A percentile compares a stretch with the other conserved stretches of the same genome.
Evolutionary conservation across 2,888 invertebrate species (phyloP).

Genomic region (Druceiella hillmani): DNA sequence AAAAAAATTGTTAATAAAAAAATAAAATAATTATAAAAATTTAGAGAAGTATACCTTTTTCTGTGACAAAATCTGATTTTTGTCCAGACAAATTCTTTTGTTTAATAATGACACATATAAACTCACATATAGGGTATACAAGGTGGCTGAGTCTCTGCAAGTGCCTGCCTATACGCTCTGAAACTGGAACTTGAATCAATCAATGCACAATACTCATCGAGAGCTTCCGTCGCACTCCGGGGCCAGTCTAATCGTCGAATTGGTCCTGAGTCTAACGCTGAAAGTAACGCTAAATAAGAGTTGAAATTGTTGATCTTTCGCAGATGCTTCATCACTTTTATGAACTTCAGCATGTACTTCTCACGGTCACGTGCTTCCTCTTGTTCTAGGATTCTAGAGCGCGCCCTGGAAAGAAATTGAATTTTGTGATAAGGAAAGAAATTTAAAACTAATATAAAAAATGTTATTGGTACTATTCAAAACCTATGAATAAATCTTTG

Average conservation of each 20-base stretch:
- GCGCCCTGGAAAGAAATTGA: conserved; percentile 52
- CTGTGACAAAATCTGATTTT: too few species aligned
- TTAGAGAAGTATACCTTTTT: too few species aligned
- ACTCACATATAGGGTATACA: conserved; percentile 99
- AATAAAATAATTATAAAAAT: too few species aligned
- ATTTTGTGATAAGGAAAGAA: too few species aligned
- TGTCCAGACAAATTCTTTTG: too few species aligned
- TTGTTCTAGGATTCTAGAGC: conserved; percentile 88
- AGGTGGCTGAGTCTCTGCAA: conserved; percentile 93
- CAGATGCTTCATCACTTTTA: conserved; percentile 97
- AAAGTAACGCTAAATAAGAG: conserved; percentile 93
- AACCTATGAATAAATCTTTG: too few species aligned
- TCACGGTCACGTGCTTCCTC: conserved; percentile 93
- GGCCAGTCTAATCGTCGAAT: conserved; percentile 90
- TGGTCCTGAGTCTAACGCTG: conserved; percentile 95
- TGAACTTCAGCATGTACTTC: conserved; percentile 89
- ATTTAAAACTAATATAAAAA: too few species aligned
- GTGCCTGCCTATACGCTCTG: conserved; percentile 89
- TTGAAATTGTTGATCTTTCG: conserved; percentile 98
- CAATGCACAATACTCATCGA: conserved; percentile 91
- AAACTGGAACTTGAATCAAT: conserved; percentile 99
- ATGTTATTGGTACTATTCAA: too few species aligned
- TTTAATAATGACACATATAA: too few species aligned
- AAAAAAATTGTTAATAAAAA: too few species aligned
- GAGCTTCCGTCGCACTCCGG: conserved; percentile 82